These are phyloP conservation scores for Homarus americanus DNA, from an alignment of 1,140 invertebrate species.

Conservation along the genomic window DNA sequence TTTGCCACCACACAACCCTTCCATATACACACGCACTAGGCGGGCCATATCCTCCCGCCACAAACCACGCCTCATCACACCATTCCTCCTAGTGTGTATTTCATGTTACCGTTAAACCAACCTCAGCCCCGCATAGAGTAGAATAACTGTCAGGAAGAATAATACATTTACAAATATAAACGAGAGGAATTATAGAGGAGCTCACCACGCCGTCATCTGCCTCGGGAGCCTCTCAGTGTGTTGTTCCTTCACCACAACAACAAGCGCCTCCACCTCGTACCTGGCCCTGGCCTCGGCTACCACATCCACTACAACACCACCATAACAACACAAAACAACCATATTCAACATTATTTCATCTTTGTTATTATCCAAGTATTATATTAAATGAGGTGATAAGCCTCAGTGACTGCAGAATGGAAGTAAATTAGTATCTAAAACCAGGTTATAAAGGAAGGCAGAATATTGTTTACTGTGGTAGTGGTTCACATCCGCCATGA, in stretches of 20 bases:
- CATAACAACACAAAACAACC: neutral
- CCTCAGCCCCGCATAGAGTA: neutral
- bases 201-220: conserved; percentile 15
- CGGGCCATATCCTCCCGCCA: neutral
- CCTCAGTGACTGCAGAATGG: neutral
- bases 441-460: neutral
- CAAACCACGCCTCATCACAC: neutral
- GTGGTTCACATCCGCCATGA: neutral
- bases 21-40: neutral
- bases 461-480: neutral
- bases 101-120: neutral
- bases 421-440: neutral
- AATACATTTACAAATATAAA: neutral
- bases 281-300: neutral
- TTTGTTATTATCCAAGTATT: neutral
- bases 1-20: too few relatives aligned
- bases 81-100: neutral
- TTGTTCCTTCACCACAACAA: conserved; percentile 21
- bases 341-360: neutral
- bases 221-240: neutral
- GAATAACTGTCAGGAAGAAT: neutral
- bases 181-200: neutral
- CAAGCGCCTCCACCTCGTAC: neutral
- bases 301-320: neutral
- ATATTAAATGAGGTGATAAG: neutral